Percentiles rank a stretch among this genome's conserved stretches.
phyloP scores from a whole-genome alignment of 23 tunicate genomes.

The Styela clava region DNA sequence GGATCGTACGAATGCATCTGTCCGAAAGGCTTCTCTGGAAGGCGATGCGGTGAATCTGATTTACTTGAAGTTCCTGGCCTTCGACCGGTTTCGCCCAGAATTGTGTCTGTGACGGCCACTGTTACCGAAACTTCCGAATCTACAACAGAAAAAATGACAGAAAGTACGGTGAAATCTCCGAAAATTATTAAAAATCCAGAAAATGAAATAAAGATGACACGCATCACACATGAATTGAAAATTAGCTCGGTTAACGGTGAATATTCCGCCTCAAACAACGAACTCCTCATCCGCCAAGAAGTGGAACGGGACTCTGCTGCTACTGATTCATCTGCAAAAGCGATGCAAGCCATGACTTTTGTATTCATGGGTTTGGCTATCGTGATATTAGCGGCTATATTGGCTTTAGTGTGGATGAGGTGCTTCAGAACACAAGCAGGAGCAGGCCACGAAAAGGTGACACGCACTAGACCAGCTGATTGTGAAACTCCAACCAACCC shows the following conservation, averaged over 20 bases:
- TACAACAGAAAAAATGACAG: background rate
- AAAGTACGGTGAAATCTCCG: background rate
- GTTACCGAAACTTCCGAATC: background rate
- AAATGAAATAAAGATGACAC: background rate
- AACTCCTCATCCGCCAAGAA: conserved; percentile 13
- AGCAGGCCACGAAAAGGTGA: background rate
- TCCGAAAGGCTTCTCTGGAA: conserved; percentile 54
- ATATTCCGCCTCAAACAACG: conserved; percentile 9
- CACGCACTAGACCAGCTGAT: background rate
- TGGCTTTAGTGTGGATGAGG: conserved; percentile 22
- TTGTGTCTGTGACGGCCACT: background rate
- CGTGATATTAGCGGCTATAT: conserved; percentile 12
- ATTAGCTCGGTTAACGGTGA: background rate
- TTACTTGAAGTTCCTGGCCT: background rate
- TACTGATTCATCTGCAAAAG: background rate
- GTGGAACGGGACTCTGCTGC: background rate
- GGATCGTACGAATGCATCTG: conserved; percentile 73
- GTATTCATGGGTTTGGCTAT: conserved; percentile 21
- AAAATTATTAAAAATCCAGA: background rate
- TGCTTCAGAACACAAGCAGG: background rate
- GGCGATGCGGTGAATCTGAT: conserved; percentile 45
- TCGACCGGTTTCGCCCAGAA: background rate
- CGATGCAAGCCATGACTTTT: conserved; percentile 21
- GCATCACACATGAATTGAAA: conserved; percentile 15
- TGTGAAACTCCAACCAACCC: background rate